phyloP scores from a whole-genome alignment of 2,888 invertebrate genomes.

The Muschampia staudingeri region DNA sequence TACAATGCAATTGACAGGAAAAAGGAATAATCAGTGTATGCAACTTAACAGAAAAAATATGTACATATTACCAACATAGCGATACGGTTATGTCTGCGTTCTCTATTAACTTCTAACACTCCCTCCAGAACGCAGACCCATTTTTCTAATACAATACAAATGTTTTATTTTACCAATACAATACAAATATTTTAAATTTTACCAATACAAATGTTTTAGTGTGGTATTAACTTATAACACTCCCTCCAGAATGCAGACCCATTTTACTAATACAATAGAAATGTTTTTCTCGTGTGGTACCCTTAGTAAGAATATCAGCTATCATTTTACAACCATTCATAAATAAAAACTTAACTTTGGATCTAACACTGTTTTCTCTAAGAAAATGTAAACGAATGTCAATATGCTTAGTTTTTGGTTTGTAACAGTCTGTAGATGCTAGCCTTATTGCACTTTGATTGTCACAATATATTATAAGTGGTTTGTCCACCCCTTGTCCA shows the following conservation, averaged over 20 bases:
- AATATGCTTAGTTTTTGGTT: slow-evolving; percentile 64
- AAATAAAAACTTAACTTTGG: not conserved
- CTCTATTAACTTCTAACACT: too few species aligned
- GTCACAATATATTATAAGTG: not conserved
- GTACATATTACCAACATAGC: too few species aligned
- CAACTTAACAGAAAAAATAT: too few species aligned
- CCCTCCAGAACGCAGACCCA: not conserved
- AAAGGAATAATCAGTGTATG: too few species aligned
- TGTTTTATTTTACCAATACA: not conserved
- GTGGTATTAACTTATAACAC: too few species aligned
- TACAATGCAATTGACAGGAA: too few species aligned
- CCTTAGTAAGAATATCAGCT: not conserved
- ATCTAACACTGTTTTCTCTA: not conserved
- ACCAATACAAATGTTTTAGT: too few species aligned
- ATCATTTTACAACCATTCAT: not conserved
- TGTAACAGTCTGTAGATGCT: slow-evolving; percentile 63
- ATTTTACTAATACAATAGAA: not conserved
- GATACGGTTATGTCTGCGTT: too few species aligned
- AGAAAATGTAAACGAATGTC: slow-evolving; percentile 25
- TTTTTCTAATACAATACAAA: not conserved
- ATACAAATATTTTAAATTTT: too few species aligned
- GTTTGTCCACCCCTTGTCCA: slow-evolving; percentile 19
- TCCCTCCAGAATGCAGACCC: not conserved
- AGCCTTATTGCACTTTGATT: slow-evolving; percentile 64
- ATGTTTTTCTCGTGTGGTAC: not conserved